Conservation (phyloP, 2,113 vertebrate genomes). For the Gallinago paraguaiae region DNA sequence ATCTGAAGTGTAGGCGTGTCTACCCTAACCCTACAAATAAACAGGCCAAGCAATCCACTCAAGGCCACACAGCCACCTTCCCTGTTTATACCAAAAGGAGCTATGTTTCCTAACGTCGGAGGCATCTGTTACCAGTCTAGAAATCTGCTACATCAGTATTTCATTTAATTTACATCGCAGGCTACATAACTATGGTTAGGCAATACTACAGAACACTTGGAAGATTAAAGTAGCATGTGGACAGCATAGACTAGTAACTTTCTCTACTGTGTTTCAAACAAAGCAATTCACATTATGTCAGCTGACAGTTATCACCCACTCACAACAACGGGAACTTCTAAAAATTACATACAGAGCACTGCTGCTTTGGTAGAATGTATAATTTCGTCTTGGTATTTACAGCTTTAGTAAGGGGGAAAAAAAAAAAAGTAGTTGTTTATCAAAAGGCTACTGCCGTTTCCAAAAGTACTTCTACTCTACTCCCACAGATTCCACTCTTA, state of each 20-base stretch:
- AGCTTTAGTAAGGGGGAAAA: not conserved
- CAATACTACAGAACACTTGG: not conserved
- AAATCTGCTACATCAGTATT: not conserved
- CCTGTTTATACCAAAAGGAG: not conserved
- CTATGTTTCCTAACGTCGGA: not conserved
- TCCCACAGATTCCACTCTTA: not conserved
- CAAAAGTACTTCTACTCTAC: not conserved
- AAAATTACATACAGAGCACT: not conserved
- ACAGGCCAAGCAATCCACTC: not conserved
- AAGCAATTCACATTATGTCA: not conserved
- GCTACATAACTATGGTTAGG: not conserved
- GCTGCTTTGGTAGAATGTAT: not conserved
- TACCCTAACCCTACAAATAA: not conserved
- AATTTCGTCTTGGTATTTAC: not conserved
- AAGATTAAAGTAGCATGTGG: not conserved
- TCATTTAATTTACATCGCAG: not conserved
- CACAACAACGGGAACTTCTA: not conserved
- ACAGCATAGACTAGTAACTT: not conserved
- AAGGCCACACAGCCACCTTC: not conserved
- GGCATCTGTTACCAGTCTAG: not conserved
- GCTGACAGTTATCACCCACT: slow-evolving; percentile 9
- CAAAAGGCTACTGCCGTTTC: not conserved
- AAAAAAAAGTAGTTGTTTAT: not conserved
- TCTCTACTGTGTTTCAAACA: not conserved
- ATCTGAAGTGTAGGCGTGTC: not conserved